Evolutionary conservation across 2,888 invertebrate species (phyloP).

Genomic region (Bugula neritina): DNA sequence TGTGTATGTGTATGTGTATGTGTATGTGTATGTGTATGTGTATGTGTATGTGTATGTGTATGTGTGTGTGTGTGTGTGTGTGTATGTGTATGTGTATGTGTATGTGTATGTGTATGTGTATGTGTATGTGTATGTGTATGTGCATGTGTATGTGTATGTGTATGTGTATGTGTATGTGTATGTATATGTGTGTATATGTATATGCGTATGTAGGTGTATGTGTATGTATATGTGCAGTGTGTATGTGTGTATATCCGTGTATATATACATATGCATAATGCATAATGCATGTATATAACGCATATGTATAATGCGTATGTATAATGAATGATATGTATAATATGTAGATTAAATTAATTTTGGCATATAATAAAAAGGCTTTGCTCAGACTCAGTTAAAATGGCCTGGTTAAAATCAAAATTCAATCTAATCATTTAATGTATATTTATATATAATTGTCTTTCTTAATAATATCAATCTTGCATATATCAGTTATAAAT

Average conservation of each 20-base stretch:
- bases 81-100: not conserved
- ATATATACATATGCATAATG: not conserved
- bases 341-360: no score
- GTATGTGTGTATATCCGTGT: constrained; percentile 10
- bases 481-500: no score
- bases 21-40: not conserved
- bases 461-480: no score
- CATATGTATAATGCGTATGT: no score
- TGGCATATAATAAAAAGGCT: no score
- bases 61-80: constrained; percentile 14
- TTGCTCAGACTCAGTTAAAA: no score
- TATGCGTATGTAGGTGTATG: not conserved
- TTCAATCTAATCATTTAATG: no score
- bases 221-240: constrained; percentile 3
- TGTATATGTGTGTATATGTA: not conserved
- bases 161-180: constrained; percentile 8
- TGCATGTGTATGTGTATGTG: constrained; percentile 18
- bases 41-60: not conserved
- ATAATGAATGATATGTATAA: no score
- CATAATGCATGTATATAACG: not conserved
- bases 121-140: constrained; percentile 13
- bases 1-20: not conserved
- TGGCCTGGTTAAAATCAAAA: no score
- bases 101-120: not conserved
- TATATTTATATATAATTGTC: no score